Evolutionary conservation across 2,113 vertebrate species (phyloP), one percentile per base, ranked within the genome.

Genomic region (Verasper variegatus): DNA sequence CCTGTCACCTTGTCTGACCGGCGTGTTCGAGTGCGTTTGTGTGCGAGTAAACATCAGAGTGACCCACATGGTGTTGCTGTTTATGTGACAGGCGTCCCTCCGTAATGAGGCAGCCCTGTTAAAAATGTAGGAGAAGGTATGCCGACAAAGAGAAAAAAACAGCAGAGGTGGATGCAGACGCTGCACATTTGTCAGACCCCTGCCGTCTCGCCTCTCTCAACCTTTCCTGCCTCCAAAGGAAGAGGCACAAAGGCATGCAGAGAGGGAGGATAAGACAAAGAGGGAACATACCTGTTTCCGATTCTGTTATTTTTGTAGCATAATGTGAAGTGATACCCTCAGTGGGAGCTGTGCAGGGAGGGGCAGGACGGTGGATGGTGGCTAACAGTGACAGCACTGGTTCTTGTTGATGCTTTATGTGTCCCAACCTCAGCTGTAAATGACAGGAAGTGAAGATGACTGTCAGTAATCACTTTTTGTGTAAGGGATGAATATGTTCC

Each of bases 241-340:
- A 40, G 45, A 59, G 21, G 21, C 63, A 72, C 63, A 65, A 56
- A 68, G 12, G 20, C 18, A 73, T 52, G 24, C 76, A 37, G 14
- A 5, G 49, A 1, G 23, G 70, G 72, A 70, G 63, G 68, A 78
- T 57, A n/a, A 74, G 64, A 79, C 58, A 73, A 78, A 78, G 61
- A 76, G 58, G 31, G 58, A 82, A 42, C 78, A 49, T 55, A 72
- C 45, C 65, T 82, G 80, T 81, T 70, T 64, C 59, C 31, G n/a
- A 58, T 74, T 79, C 55, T 77, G 84, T 90, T 91, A 87, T 90
- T 90, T 91, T 77, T 80, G 77, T 78, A 84, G 55, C 81, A 59
- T 23, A 15, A 75, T 70, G 82, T 3, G 49, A 89, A 65, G 74
- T 24, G 84, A 91, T 89, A 89, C 60, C 61, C 86, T 86, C 86